Evolutionary conservation across 2,797 vertebrate species (phyloP).

Genomic region (Carcharodon carcharias): DNA sequence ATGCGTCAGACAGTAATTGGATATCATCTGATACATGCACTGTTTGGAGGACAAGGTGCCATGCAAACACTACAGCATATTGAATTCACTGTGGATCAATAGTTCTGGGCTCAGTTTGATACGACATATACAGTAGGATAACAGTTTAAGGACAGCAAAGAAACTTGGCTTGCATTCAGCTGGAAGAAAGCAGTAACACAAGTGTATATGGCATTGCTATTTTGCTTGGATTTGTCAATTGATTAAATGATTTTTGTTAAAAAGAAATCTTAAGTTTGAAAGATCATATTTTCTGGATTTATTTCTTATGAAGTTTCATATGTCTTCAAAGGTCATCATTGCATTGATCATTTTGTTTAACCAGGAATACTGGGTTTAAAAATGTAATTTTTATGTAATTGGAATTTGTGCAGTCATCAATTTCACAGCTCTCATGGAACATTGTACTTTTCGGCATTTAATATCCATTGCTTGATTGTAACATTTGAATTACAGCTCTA

Average conservation of each 20-base stretch:
- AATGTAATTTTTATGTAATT: not conserved
- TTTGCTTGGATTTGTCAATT: not conserved
- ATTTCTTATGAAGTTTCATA: not conserved
- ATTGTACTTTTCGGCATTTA: not conserved
- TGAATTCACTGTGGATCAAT: constrained; percentile 34
- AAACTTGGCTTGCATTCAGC: not conserved
- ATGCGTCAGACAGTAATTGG: constrained; percentile 28
- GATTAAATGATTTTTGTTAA: not conserved
- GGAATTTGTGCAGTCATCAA: not conserved
- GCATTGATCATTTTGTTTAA: not conserved
- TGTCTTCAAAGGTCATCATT: not conserved
- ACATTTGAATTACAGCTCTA: not conserved
- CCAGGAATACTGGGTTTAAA: not conserved
- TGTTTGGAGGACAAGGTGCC: constrained; percentile 26
- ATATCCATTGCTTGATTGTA: not conserved
- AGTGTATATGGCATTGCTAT: not conserved
- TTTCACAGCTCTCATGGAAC: not conserved
- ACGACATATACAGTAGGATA: not conserved
- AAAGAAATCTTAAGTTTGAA: not conserved
- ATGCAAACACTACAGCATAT: constrained; percentile 1
- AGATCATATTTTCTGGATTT: not conserved
- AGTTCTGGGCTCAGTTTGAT: constrained; percentile 13
- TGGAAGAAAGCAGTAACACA: not conserved
- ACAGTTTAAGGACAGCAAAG: not conserved
- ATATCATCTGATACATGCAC: constrained; percentile 13